Conservation (phyloP, 2,888 invertebrate species). For the Pyrgus malvae region DNA sequence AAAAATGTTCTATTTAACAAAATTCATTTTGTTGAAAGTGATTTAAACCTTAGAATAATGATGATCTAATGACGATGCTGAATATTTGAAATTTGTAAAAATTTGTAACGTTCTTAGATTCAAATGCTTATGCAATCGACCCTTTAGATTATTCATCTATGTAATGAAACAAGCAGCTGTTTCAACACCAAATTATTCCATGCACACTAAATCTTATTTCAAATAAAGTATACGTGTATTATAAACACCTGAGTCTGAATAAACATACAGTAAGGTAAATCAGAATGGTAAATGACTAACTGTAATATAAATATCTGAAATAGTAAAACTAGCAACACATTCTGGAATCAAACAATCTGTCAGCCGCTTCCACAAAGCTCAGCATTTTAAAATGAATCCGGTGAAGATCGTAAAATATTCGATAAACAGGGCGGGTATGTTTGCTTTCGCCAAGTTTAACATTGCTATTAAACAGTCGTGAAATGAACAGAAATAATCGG, state of each 20-base stretch:
- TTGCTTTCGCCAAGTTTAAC: constrained; percentile 79
- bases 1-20: too few relatives aligned
- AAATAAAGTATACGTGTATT: constrained; percentile 74
- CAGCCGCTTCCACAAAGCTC: constrained; percentile 71
- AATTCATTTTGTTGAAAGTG: too few relatives aligned
- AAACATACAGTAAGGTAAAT: constrained; percentile 77
- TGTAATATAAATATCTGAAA: constrained; percentile 78
- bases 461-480: constrained; percentile 82
- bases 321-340: constrained; percentile 65
- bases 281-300: constrained; percentile 79
- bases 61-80: too few relatives aligned
- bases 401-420: constrained; percentile 79
- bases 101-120: too few relatives aligned
- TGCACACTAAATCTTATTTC: constrained; percentile 72
- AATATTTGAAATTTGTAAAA: too few relatives aligned
- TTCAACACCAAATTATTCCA: constrained; percentile 66
- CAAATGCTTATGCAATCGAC: too few relatives aligned
- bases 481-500: constrained; percentile 81
- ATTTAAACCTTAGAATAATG: too few relatives aligned
- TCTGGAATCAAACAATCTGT: constrained; percentile 73
- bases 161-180: constrained; percentile 50
- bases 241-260: constrained; percentile 74
- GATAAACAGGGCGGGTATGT: constrained; percentile 79
- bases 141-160: too few relatives aligned
- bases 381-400: constrained; percentile 77